Percentiles rank a stretch among this genome's conserved stretches.
These are phyloP conservation scores for Elephantulus edwardii DNA, from an alignment of 2,113 vertebrate species.

Conservation along the genomic window DNA sequence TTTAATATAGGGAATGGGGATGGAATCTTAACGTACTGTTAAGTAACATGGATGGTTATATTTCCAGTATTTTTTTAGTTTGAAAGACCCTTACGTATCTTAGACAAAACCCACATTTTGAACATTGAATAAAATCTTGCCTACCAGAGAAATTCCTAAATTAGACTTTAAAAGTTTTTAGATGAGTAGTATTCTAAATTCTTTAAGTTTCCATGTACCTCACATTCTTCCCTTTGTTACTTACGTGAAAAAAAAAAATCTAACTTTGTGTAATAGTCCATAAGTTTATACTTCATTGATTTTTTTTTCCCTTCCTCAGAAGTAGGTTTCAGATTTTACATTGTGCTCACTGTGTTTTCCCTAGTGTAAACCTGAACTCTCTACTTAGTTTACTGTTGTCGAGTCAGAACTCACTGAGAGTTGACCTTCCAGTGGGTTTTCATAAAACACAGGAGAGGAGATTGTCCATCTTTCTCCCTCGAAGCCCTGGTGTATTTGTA, in stretches of 20 bases:
- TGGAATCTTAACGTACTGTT: background rate
- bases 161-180: slow-evolving; percentile 44
- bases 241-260: background rate
- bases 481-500: too few relatives aligned
- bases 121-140: slow-evolving; percentile 19
- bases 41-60: background rate
- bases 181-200: slow-evolving; percentile 22
- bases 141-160: slow-evolving; percentile 24
- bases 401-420: too few relatives aligned
- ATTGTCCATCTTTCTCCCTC: too few relatives aligned
- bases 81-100: background rate
- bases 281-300: background rate
- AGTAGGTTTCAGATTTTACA: slow-evolving; percentile 9
- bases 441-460: too few relatives aligned
- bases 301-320: background rate
- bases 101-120: slow-evolving; percentile 15
- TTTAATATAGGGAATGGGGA: background rate
- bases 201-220: background rate
- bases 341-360: background rate
- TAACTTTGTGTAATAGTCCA: background rate
- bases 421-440: too few relatives aligned
- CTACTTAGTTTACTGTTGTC: too few relatives aligned
- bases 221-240: background rate
- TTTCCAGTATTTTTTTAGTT: slow-evolving; percentile 31
- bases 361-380: too few relatives aligned